phyloP scores from a whole-genome alignment of 2,797 vertebrate genomes.

The Eulemur coronatus region DNA sequence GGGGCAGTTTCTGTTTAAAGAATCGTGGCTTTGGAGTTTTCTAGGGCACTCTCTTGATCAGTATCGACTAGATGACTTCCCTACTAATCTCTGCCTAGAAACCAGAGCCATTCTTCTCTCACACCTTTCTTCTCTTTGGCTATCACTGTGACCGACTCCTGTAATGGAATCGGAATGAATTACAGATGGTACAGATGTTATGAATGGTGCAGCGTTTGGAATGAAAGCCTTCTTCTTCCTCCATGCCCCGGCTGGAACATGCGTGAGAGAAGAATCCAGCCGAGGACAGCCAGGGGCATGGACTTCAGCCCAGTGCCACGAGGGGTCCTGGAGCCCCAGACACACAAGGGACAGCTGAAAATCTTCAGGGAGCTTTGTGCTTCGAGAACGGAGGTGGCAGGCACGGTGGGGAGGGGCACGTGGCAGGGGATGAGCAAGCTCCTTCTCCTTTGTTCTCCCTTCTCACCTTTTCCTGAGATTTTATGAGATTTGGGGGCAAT shows the following conservation, averaged over 20 bases:
- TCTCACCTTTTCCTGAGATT: background rate
- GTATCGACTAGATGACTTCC: slow-evolving; percentile 19
- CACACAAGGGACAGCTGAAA: background rate
- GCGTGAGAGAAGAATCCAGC: background rate
- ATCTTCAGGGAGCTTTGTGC: background rate
- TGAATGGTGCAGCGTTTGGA: background rate
- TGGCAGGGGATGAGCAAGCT: background rate
- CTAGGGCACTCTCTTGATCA: background rate
- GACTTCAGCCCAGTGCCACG: background rate
- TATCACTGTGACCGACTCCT: background rate
- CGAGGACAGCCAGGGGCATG: background rate
- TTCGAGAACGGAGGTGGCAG: background rate
- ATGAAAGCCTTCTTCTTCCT: background rate
- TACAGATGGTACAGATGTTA: no score
- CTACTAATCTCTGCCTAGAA: background rate
- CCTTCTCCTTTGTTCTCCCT: background rate
- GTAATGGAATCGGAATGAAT: background rate
- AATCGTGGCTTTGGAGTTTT: slow-evolving; percentile 30
- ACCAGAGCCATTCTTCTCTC: background rate
- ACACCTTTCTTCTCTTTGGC: background rate
- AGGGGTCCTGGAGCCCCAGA: no score
- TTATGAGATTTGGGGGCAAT: background rate
- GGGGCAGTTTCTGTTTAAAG: background rate
- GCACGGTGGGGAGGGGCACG: no score
- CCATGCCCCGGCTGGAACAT: background rate